Base-by-base conservation (phyloP, 2,113 vertebrate species). In the Cyanoramphus novaezelandiae region DNA sequence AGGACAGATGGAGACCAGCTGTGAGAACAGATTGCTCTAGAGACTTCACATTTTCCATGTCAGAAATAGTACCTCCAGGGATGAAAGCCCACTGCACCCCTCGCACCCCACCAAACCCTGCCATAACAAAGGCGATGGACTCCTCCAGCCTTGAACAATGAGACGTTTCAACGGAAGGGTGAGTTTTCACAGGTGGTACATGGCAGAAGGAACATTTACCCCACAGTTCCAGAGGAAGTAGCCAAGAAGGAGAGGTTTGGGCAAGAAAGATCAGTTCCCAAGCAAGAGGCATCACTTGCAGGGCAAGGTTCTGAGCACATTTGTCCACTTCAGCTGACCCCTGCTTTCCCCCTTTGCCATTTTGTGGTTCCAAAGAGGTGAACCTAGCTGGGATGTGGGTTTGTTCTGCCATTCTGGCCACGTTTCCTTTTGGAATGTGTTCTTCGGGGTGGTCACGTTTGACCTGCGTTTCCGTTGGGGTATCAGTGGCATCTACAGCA, bases 391-490 rank as follows among this genome's bases (percentile, higher is more conserved):
- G 27, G n/a, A 59, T 13, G 68, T 83, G 14, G 0, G 13, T 65
- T 76, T 68, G 29, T 60, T 92, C 77, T 33, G 28, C 41, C 3
- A 2, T 69, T 53, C 41, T 52, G 47, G 81, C 35, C 46, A 47
- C 65, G 76, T 93, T 93, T 71, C 60, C 59, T 83, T 69, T 87
- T 7, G 82, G n/a, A 41, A 50, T 0, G 4, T 41, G 63, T 43
- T 95, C 94, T 88, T 94, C 88, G 2, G 71, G 33, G 52, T 9
- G 14, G 21, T 75, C 88, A 50, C 10, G 19, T 53, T 97, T 97
- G 43, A 90, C 39, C 43, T 88, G 84, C 52, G 62, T 49, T 87
- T 97, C 93, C 95, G 95, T 96, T 7, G 95, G 92, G 77, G 97
- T 96, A 35, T 95, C 93, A 10, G 82, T 29, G 8, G 92, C 88